Evolutionary conservation across 2,888 invertebrate genomes (phyloP).

Genomic region (Mythimna albipuncta): DNA sequence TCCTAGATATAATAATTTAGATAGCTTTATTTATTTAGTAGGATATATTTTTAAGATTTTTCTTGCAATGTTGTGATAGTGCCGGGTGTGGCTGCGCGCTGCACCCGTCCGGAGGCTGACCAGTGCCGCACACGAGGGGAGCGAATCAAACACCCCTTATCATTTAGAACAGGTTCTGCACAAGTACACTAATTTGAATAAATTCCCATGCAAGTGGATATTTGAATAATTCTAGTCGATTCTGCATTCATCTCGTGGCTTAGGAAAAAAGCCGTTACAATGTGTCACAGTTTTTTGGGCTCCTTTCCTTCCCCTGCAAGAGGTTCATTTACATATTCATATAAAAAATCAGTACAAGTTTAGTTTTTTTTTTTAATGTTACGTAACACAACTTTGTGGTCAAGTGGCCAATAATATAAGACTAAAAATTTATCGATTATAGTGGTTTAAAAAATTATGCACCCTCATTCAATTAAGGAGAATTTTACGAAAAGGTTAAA

Average conservation of each 20-base stretch:
- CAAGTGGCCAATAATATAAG: background rate
- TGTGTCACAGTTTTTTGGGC: slow-evolving; percentile 55
- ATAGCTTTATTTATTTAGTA: background rate
- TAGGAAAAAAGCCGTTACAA: slow-evolving; percentile 66
- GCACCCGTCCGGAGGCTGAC: slow-evolving; percentile 65
- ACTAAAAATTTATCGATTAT: background rate
- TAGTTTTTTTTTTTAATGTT: background rate
- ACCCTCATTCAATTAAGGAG: background rate
- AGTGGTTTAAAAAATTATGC: slow-evolving; percentile 1
- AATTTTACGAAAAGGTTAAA: background rate
- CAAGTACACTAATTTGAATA: slow-evolving; percentile 87
- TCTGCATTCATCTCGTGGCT: slow-evolving; percentile 64
- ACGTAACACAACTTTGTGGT: background rate
- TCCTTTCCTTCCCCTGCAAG: slow-evolving; percentile 56
- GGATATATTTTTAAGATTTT: background rate
- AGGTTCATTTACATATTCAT: slow-evolving; percentile 59
- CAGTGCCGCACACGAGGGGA: slow-evolving; percentile 63
- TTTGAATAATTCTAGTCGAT: slow-evolving; percentile 60
- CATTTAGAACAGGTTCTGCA: slow-evolving; percentile 79
- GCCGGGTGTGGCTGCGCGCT: slow-evolving; percentile 57
- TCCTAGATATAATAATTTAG: background rate
- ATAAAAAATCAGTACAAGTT: slow-evolving; percentile 1
- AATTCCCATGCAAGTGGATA: slow-evolving; percentile 78
- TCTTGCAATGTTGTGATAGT: slow-evolving; percentile 4
- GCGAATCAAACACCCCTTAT: slow-evolving; percentile 67